Base-by-base conservation (phyloP, 2,797 vertebrate genomes). In the Odontamblyopus lacepedii region DNA sequence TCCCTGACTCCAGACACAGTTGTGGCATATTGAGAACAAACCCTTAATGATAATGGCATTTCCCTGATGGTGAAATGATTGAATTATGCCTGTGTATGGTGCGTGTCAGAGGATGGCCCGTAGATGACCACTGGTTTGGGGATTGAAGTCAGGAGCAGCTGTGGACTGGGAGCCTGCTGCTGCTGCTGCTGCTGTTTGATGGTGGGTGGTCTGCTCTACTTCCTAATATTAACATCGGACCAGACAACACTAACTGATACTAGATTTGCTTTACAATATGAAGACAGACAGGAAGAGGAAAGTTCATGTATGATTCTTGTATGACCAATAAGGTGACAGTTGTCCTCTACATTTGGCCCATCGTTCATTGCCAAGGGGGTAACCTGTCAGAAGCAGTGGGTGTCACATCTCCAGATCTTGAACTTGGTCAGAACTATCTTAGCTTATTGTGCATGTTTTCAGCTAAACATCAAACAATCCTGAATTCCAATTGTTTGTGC, bases 1-100 rank as follows among this genome's bases (percentile, higher is more conserved):
- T 83, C 65, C 63, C 71, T 87, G 86, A 90, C 73, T 72, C 59
- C 63, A 74, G 29, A 77, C 67, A 76, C 64, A 62, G 67, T 67
- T 55, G n/a, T 70, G 66, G 70, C 41, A 72, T 59, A 63, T 64
- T 53, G 77, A 72, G 71, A 70, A 53, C 32, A 56, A 68, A 16
- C 74, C 76, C 83, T 78, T 71, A 51, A 72, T 27, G 71, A 68
- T 44, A 63, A 27, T 64, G 29, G 65, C 78, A 63, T 55, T 68
- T 56, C 23, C 27, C 44, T 63, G n/a, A 63, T 44, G 35, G 60
- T 12, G 15, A 15, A 26, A 15, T 41, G 62, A 35, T 35, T 63
- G 61, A 26, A 41, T 26, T 44, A 15, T 6, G 62, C 19, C 35
- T 12, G 61, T 38, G 32, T 63, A 26, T 35, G 29, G 29, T 62